Evolutionary conservation across 2,797 vertebrate species (phyloP), one percentile per base, ranked within the genome.

Genomic region (Crax fasciolata): DNA sequence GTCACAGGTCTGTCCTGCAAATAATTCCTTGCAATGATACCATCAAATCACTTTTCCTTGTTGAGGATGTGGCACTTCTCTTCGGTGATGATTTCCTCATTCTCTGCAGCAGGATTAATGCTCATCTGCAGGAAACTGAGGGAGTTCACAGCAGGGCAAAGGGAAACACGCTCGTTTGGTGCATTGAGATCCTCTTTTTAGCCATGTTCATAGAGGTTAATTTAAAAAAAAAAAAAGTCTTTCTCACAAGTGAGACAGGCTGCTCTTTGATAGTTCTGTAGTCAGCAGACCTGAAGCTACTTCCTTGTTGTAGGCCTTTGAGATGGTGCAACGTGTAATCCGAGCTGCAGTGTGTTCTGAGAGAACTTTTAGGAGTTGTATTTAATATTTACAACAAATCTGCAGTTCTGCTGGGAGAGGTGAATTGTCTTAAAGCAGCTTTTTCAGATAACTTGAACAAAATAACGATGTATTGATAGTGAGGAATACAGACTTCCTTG

Each of bases 171-270:
- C 17, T 1, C 8, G 1, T 10, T 13, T 51, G 7, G 11, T 27
- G 6, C 55, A 11, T 43, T 24, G 46, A 25, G 23, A 11, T 55
- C 38, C 13, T 54, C 38, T 71, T 49, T 62, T 17, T 28, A n/a
- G 30, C 2, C 0, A 1, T 16, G 25, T 32, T 57, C 11, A 0
- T 13, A 20, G 3, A 32, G 15, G 23, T 61, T 93, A 39, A 65
- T 90, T 82, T 63, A 48, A 32, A 76, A 30, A 90, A 39, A 13
- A 15, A 4, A 15, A 18, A 81, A 41, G 16, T 32, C 51, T 30
- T 66, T 59, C n/a, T 68, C 79, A 27, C n/a, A 18, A 38, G 62
- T 55, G 35, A 43, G 59, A 17, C 27, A 73, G 76, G 52, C 43
- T 66, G 44, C 65, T 80, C 39, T 57, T 83, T 80, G 49, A 10